Evolutionary conservation across 2,797 vertebrate genomes (phyloP), one percentile per base, ranked within the genome.

Genomic region (Manis javanica): DNA sequence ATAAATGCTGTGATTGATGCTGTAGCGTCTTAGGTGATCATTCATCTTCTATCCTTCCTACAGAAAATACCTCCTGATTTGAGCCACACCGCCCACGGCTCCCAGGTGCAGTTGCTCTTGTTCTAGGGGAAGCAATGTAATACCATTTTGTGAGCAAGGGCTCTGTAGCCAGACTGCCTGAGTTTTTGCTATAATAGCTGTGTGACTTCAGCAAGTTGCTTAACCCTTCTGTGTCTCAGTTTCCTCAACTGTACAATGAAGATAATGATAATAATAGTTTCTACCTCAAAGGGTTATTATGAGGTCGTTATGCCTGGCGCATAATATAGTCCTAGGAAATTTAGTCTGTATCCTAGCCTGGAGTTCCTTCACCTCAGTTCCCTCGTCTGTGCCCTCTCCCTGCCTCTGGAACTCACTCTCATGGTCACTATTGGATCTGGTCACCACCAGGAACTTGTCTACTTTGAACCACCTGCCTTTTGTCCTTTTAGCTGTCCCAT

Each of bases 181-280:
- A n/a, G 19, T 74, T 59, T 9, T 64, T 68, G 53, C 77, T 94
- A 82, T 59, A 53, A 79, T 11, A 88, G 39, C 49, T 84, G 39
- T 61, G 71, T 46, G 57, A 79, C 31, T 69, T 82, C 46, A 42
- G 66, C 31, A 94, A 46, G 84, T 87, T 57, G 24, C 37, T 77
- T 92, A 77, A 81, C 5, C 39, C 83, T 90, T 75, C 59, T 24
- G 7, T 29, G 31, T 75, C 39, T 96, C 49, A 69, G 23, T 95
- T 92, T 93, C 34, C 75, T 93, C 15, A 81, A 42, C 26, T 77
- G 11, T 72, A 85, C 92, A 82, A 86, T 64, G 55, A 75, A 18
- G 34, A 26, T 59, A 37, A 89, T 66, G 39, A 21, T 57, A 72
- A 89, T 18, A 51, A 77, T 39, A 34, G 81, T 82, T 89, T 42